Base-by-base conservation (phyloP, 53 echinoderm and acorn worm genomes). In the Echinarachnius parma region DNA sequence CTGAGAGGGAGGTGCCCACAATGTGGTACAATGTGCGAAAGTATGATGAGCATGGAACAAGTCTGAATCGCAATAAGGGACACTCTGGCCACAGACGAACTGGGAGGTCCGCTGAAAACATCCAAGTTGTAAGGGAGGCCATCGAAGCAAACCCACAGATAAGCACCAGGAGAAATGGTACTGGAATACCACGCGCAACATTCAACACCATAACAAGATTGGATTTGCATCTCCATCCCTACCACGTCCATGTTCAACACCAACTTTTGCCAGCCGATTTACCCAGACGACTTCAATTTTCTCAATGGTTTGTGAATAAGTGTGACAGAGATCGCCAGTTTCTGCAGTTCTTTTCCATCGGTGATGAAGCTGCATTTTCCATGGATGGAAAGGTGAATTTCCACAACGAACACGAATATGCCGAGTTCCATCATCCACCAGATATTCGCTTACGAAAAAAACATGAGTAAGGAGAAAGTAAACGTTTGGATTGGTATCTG, bases 221-320 rank as follows among this genome's bases (percentile, higher is more conserved):
- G 60, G 76, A 76, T 60, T 54, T 76, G 54, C 76, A 76, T 60
- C 60, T 76, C 61, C 46, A 76, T 60, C 60, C 76, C 60, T 76
- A 76, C 46, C 76, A 60, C 46, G 28, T 42, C 13, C 75, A 75
- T 37, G 58, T 52, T 39, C 49, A 58, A 26, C 75, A 75, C 31
- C 75, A 75, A 75, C 75, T 75, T 59, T 45, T 75, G 24, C 75
- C 59, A 36, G 44, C 37, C 37, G 75, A 75, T 58, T 75, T 75
- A 42, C 42, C 58, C 58, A 48, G 75, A 75, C 57, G 75, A 59
- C 59, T 58, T 37, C 58, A 34, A 57, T 75, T 57, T 52, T 34
- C 52, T 24, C 58, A 59, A 29, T 75, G 75, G 75, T 58, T 75
- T 39, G 42, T 58, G 49, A 58, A 46, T 30, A 21, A 18, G 60